phyloP scores from a whole-genome alignment of 2,113 vertebrate species.

The Aviceda subcristata region DNA sequence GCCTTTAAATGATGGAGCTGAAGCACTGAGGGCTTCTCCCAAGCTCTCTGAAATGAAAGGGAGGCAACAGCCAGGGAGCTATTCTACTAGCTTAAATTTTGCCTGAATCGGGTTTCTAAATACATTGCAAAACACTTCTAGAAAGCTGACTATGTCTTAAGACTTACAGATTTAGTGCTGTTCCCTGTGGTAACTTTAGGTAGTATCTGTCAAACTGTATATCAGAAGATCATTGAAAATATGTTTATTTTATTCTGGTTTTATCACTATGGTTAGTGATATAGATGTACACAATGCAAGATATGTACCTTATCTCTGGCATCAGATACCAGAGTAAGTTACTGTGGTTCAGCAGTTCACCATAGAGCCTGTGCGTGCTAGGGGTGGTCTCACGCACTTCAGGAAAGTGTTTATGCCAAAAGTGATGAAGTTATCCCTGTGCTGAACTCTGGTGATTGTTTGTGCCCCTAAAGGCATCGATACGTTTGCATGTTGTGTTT shows the following conservation, averaged over 20 bases:
- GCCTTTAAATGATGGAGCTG: background rate
- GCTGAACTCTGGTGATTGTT: background rate
- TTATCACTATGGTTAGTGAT: background rate
- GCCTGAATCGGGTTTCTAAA: background rate
- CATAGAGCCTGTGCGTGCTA: fast-evolving
- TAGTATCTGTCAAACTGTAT: background rate
- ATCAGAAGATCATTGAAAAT: background rate
- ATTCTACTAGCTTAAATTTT: background rate
- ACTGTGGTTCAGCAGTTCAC: background rate
- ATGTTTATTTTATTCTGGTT: background rate
- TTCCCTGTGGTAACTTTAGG: background rate
- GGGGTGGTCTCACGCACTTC: background rate
- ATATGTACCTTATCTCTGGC: fast-evolving
- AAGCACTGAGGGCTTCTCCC: background rate
- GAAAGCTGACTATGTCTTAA: background rate
- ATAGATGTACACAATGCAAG: background rate
- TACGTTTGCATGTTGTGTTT: fast-evolving
- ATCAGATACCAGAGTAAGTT: background rate
- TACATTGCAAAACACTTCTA: background rate
- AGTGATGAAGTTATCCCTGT: background rate
- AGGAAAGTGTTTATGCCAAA: background rate
- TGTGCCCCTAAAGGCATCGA: background rate
- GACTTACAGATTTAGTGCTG: background rate
- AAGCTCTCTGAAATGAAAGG: background rate
- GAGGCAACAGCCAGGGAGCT: background rate